A percentile compares a stretch with the other conserved stretches of the same genome.
phyloP scores from a whole-genome alignment of 2,797 vertebrate genomes.

The Thaleichthys pacificus region DNA sequence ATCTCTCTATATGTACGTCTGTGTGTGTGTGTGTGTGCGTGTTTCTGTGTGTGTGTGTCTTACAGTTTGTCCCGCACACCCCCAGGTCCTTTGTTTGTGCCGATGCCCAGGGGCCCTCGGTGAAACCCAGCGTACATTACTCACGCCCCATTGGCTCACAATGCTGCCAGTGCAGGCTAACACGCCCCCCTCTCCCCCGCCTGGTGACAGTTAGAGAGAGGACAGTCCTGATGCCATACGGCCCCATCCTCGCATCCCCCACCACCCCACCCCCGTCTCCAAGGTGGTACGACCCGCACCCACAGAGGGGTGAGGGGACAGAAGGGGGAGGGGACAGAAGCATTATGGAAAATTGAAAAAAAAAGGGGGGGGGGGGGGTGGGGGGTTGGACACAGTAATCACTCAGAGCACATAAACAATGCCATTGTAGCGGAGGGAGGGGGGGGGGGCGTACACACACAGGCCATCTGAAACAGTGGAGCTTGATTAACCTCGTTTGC shows the following conservation, averaged over 20 bases:
- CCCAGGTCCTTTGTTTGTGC: conserved; percentile 54
- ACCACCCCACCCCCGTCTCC: background rate
- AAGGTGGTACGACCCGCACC: background rate
- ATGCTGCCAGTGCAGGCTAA: conserved; percentile 36
- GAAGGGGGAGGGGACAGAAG: background rate
- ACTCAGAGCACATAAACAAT: background rate
- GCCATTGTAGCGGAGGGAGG: background rate
- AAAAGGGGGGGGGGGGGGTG: too few species aligned
- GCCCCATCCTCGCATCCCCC: conserved; percentile 4
- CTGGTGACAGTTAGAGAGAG: conserved; percentile 8
- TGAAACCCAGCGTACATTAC: conserved; percentile 33
- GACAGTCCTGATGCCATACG: conserved; percentile 23
- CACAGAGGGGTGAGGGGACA: background rate
- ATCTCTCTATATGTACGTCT: background rate
- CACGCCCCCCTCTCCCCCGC: background rate
- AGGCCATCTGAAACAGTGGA: conserved; percentile 13
- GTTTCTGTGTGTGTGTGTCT: background rate
- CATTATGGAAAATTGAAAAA: background rate
- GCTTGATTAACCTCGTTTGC: conserved; percentile 69
- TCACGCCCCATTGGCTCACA: conserved; percentile 60
- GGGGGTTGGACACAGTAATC: background rate
- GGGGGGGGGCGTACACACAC: background rate
- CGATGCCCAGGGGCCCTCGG: conserved; percentile 39
- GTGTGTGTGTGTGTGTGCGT: background rate
- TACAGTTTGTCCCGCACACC: conserved; percentile 42